phyloP scores from a whole-genome alignment of 2,113 vertebrate genomes.

The Ornithorhynchus anatinus region DNA sequence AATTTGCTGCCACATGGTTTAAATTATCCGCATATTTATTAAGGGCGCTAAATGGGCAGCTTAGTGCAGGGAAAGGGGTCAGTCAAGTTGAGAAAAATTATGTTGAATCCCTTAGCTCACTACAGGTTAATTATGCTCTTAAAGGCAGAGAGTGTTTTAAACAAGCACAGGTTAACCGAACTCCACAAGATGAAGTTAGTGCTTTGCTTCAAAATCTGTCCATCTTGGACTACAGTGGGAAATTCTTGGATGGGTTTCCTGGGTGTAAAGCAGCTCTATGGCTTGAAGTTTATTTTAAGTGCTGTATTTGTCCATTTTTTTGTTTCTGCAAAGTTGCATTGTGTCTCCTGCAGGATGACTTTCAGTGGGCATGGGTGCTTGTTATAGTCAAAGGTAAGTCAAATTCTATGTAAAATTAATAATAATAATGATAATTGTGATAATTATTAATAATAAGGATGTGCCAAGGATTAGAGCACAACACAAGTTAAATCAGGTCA shows the following conservation, averaged over 20 bases:
- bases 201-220: conserved; percentile 47
- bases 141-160: conserved; percentile 49
- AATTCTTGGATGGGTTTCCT: conserved; percentile 40
- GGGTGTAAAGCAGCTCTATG: conserved; percentile 13
- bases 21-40: conserved; percentile 93
- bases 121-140: conserved; percentile 72
- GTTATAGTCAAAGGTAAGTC: no score
- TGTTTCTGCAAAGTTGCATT: background rate
- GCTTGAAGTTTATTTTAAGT: conserved; percentile 39
- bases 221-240: conserved; percentile 49
- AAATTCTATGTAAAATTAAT: no score
- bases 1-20: conserved; percentile 90
- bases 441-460: no score
- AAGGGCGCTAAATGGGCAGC: conserved; percentile 79
- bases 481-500: no score
- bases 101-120: conserved; percentile 68
- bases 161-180: conserved; percentile 41
- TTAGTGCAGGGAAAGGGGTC: conserved; percentile 73
- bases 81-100: conserved; percentile 75
- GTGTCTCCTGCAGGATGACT: no score
- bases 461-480: no score
- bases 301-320: conserved; percentile 1
- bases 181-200: conserved; percentile 45
- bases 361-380: no score
- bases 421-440: no score